Conservation (phyloP, 2,888 invertebrate species). For the Chloroclysta siterata region DNA sequence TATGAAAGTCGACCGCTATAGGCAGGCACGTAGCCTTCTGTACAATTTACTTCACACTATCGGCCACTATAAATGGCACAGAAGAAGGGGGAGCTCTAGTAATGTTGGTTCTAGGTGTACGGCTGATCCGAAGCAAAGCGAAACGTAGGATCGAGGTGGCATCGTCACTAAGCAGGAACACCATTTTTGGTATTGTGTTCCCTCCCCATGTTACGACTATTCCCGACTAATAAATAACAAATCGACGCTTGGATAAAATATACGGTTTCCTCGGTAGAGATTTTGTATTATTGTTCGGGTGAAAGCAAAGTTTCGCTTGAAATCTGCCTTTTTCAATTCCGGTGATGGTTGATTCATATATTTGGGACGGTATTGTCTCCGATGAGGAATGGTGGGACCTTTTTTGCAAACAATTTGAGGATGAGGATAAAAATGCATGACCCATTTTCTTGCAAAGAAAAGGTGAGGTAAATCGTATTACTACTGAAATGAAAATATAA, state of each 20-base stretch:
- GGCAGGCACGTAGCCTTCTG: constrained; percentile 60
- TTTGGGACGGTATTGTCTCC: constrained; percentile 41
- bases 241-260: constrained; percentile 82
- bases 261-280: constrained; percentile 73
- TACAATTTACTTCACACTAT: constrained; percentile 52
- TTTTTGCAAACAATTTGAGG: constrained; percentile 9
- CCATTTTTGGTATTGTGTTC: constrained; percentile 78
- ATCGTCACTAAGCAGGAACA: constrained; percentile 79
- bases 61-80: constrained; percentile 49
- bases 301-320: constrained; percentile 61
- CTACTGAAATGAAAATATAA: background rate
- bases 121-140: constrained; percentile 65
- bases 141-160: constrained; percentile 72
- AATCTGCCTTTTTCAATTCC: constrained; percentile 63
- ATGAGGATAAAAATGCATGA: constrained; percentile 3
- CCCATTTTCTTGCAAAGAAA: constrained; percentile 8
- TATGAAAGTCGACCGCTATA: constrained; percentile 58
- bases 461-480: constrained; percentile 3
- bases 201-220: constrained; percentile 80
- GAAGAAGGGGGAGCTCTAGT: constrained; percentile 64
- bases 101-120: constrained; percentile 55
- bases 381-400: constrained; percentile 27
- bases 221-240: constrained; percentile 84
- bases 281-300: constrained; percentile 64
- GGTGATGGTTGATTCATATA: constrained; percentile 47